Evolutionary conservation across 1,140 invertebrate species (phyloP).

Genomic region (Potamilus streckersoni): DNA sequence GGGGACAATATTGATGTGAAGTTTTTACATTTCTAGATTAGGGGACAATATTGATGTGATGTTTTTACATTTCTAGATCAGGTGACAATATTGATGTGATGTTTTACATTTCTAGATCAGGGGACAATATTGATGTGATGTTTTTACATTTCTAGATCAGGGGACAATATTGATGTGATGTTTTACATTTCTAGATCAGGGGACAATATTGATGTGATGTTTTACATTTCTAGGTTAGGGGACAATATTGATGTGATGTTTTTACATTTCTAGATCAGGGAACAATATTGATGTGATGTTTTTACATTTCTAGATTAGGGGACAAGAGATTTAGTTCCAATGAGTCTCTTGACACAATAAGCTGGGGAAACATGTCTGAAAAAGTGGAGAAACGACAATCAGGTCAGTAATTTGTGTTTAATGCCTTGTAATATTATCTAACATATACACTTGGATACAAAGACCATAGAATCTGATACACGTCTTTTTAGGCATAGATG

Average conservation of each 20-base stretch:
- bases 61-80: too few species aligned
- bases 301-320: slow-evolving; percentile 53
- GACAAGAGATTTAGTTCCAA: slow-evolving; percentile 57
- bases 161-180: slow-evolving; percentile 2
- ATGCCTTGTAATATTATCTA: too few species aligned
- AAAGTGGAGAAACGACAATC: slow-evolving; percentile 41
- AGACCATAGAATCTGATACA: too few species aligned
- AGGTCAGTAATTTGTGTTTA: too few species aligned
- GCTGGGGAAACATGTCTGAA: slow-evolving; percentile 61
- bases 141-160: background rate
- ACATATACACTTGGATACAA: too few species aligned
- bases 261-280: slow-evolving; percentile 1
- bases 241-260: slow-evolving; percentile 2
- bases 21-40: too few species aligned
- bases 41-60: too few species aligned
- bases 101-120: background rate
- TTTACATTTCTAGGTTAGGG: slow-evolving; percentile 2
- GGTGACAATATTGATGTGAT: too few species aligned
- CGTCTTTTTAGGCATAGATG: too few species aligned
- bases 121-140: background rate
- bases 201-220: slow-evolving; percentile 2
- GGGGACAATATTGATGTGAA: too few species aligned
- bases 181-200: slow-evolving; percentile 1
- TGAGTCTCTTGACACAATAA: slow-evolving; percentile 62
- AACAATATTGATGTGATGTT: slow-evolving; percentile 7